A percentile compares a stretch with the other conserved stretches of the same genome.
Conservation (phyloP, 2,797 vertebrate species). For the Discoglossus pictus region DNA sequence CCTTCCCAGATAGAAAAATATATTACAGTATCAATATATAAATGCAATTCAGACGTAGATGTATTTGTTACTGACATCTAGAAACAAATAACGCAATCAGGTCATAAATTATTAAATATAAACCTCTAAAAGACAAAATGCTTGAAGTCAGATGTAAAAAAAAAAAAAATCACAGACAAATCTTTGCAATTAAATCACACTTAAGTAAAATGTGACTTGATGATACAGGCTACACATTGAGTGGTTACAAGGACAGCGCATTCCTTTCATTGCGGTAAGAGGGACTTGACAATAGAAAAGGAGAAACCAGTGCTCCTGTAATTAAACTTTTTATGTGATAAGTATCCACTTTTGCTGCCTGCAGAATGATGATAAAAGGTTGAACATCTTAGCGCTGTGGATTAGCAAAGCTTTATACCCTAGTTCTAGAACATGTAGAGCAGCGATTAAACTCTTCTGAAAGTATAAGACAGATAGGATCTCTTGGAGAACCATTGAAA, state of each 20-base stretch:
- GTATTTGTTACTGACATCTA: too few species aligned
- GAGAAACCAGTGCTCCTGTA: conserved; percentile 28
- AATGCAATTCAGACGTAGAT: too few species aligned
- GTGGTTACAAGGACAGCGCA: conserved; percentile 8
- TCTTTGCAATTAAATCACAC: not conserved
- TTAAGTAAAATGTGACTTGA: conserved; percentile 1
- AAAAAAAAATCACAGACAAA: not conserved
- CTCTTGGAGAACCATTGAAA: conserved; percentile 28
- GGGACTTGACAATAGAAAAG: conserved; percentile 11
- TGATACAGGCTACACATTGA: not conserved
- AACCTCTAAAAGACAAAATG: too few species aligned
- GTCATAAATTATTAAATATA: too few species aligned
- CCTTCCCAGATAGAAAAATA: too few species aligned
- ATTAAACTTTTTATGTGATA: conserved; percentile 51
- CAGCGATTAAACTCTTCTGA: conserved; percentile 21
- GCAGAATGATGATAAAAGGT: conserved; percentile 48
- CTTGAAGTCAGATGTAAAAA: too few species aligned
- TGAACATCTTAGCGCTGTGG: conserved; percentile 45
- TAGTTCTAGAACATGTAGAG: conserved; percentile 36
- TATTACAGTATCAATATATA: too few species aligned
- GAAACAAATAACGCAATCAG: too few species aligned
- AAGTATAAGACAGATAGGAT: conserved; percentile 38
- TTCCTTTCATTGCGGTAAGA: conserved; percentile 19
- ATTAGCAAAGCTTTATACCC: conserved; percentile 40
- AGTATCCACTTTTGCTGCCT: conserved; percentile 49